Evolutionary conservation across 2,888 invertebrate genomes (phyloP).

Genomic region (Azorinus chamasolen): DNA sequence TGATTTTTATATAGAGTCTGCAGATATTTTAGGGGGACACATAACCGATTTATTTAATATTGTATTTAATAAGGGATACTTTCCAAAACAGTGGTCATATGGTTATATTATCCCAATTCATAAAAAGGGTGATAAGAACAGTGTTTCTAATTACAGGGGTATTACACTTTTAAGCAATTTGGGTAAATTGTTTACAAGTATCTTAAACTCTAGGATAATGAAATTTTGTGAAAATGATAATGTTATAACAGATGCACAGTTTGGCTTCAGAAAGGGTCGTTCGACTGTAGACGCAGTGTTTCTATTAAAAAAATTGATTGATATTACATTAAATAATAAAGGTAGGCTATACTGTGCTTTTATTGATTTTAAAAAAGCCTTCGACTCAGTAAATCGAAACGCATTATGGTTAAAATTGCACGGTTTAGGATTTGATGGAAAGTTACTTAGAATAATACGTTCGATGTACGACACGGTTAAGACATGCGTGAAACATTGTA

Average conservation of each 20-base stretch:
- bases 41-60: slow-evolving; percentile 28
- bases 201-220: slow-evolving; percentile 23
- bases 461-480: not conserved
- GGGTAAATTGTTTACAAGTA: slow-evolving; percentile 31
- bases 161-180: slow-evolving; percentile 35
- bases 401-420: too few relatives aligned
- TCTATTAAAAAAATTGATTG: slow-evolving; percentile 2
- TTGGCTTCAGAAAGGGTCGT: slow-evolving; percentile 33
- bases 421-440: too few relatives aligned
- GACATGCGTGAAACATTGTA: not conserved
- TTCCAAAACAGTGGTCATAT: slow-evolving; percentile 28
- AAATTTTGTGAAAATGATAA: slow-evolving; percentile 12
- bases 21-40: slow-evolving; percentile 22
- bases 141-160: slow-evolving; percentile 42
- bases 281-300: slow-evolving; percentile 31
- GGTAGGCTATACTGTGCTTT: slow-evolving; percentile 24
- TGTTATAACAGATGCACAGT: slow-evolving; percentile 32
- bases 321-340: not conserved
- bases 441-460: not conserved
- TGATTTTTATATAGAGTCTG: slow-evolving; percentile 35
- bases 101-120: slow-evolving; percentile 35
- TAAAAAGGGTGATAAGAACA: slow-evolving; percentile 43
- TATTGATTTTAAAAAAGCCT: slow-evolving; percentile 13
- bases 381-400: slow-evolving; percentile 1
- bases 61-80: slow-evolving; percentile 15